A percentile compares a stretch with the other conserved stretches of the same genome.
Conservation (phyloP, 2,888 invertebrate genomes). For the Pomacea canaliculata region DNA sequence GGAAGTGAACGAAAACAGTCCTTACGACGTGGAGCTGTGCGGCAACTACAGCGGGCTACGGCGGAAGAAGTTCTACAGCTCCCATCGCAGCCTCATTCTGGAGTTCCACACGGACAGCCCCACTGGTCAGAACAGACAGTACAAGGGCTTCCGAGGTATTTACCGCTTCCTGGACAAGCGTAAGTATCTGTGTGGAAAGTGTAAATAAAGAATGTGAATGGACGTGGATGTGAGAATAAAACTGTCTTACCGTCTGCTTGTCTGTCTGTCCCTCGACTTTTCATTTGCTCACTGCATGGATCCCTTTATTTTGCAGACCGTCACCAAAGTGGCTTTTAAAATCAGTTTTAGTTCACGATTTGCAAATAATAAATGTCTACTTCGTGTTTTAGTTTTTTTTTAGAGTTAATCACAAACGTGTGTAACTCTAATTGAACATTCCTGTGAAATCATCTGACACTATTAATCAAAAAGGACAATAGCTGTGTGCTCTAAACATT, state of each 20-base stretch:
- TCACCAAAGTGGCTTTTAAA: no score
- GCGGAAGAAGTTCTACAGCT: conserved; percentile 63
- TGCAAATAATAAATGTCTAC: no score
- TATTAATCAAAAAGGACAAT: no score
- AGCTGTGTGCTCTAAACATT: no score
- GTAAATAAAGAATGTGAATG: background rate
- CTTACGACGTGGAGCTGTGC: conserved; percentile 60
- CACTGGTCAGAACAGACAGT: conserved; percentile 63
- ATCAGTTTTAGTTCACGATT: no score
- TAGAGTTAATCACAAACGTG: no score
- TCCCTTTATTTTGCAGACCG: conserved; percentile 4
- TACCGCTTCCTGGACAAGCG: conserved; percentile 65
- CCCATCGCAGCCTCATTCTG: conserved; percentile 60
- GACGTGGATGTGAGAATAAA: background rate
- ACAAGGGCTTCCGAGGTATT: conserved; percentile 61
- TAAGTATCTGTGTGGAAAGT: conserved; percentile 43
- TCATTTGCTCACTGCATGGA: background rate
- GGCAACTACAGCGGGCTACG: conserved; percentile 60
- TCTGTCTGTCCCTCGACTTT: conserved; percentile 12
- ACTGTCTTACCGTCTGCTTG: conserved; percentile 1
- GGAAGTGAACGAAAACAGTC: conserved; percentile 63
- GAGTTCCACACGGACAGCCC: conserved; percentile 65
- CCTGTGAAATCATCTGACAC: no score
- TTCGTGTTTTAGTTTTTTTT: no score
- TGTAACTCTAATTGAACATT: no score